Evolutionary conservation across 2,888 invertebrate species (phyloP).

Genomic region (Dolichopus griseipennis): DNA sequence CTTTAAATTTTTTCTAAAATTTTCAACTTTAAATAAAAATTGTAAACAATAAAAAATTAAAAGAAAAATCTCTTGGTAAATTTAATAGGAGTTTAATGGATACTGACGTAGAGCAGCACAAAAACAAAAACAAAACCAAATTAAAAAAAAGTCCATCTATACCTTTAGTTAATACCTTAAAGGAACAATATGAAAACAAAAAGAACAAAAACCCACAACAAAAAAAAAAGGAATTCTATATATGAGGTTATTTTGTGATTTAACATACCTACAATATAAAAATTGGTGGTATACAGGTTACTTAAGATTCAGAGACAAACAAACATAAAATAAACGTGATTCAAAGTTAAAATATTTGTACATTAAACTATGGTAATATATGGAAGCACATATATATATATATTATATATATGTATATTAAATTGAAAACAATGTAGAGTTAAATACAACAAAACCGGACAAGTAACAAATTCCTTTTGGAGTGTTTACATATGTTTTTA

Average conservation of each 20-base stretch:
- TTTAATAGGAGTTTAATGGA: constrained; percentile 6
- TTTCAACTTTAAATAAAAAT: no score
- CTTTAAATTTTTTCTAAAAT: no score
- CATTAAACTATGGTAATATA: background rate
- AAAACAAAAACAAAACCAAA: no score
- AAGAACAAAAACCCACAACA: background rate
- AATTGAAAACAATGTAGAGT: background rate
- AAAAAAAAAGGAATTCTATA: background rate
- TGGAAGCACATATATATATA: background rate
- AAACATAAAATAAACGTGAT: background rate
- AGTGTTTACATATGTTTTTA: constrained; percentile 6
- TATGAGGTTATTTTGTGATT: background rate
- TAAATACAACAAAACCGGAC: background rate
- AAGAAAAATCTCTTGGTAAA: background rate
- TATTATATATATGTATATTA: background rate
- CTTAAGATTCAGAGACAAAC: background rate
- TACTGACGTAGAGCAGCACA: background rate
- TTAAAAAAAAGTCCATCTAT: no score
- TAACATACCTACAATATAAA: background rate
- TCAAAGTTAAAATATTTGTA: background rate
- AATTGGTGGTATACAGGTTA: background rate
- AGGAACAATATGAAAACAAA: background rate
- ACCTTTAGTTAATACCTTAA: no score
- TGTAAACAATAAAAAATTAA: background rate
- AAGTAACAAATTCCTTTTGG: background rate